Evolutionary conservation across 2,113 vertebrate genomes (phyloP).

Genomic region (Boulengerochromis microlepis): DNA sequence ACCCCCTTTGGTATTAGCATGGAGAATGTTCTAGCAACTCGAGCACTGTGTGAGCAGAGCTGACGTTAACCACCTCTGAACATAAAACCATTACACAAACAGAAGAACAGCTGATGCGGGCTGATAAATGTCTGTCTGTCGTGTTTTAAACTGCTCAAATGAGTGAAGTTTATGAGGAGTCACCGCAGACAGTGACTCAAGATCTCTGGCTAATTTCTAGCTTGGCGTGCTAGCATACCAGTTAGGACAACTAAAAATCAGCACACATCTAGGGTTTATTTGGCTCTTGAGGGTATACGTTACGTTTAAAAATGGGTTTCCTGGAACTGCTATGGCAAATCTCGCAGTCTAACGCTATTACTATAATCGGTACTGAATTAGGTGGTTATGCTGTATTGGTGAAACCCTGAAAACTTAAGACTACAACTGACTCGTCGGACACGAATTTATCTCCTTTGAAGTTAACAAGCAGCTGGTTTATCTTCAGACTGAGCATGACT

Average conservation of each 20-base stretch:
- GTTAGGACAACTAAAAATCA: background rate
- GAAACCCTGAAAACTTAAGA: background rate
- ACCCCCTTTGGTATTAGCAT: background rate
- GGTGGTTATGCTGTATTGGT: fast-evolving
- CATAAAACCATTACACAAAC: background rate
- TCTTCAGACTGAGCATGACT: background rate
- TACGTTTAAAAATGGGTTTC: background rate
- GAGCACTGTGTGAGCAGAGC: background rate
- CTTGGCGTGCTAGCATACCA: background rate
- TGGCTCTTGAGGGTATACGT: fast-evolving
- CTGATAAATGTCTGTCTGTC: background rate
- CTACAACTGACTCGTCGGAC: background rate
- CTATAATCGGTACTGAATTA: background rate
- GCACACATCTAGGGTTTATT: fast-evolving
- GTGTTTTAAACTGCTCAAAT: background rate
- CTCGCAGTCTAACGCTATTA: background rate
- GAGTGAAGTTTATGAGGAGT: background rate
- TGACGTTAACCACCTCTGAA: background rate
- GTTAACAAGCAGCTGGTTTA: background rate
- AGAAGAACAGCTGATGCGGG: background rate
- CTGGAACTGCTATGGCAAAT: background rate
- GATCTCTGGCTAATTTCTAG: background rate
- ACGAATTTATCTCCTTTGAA: background rate
- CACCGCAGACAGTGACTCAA: background rate
- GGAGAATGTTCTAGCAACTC: background rate